Base-by-base conservation (phyloP, 2,113 vertebrate genomes). In the Synodontis membranacea region DNA sequence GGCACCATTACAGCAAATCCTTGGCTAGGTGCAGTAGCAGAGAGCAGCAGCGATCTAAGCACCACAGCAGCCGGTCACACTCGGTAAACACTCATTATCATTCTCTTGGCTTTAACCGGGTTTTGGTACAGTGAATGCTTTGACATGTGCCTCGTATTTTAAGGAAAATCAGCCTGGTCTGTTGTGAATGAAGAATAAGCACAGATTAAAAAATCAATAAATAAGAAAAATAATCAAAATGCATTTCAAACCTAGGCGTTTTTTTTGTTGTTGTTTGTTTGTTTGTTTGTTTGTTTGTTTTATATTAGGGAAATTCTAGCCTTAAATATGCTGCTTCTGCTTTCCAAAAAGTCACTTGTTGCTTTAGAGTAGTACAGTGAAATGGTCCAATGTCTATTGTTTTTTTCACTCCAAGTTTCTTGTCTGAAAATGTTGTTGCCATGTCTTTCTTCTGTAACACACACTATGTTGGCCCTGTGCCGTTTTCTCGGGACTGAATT, bases 381-480 rank as follows among this genome's bases (percentile, higher is more conserved):
- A 82, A 83, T 75, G 62, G 70, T 72, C n/a, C 54, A 52, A 25
- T 86, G 34, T 82, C 1, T 62, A 17, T 37, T 70, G 58, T 44
- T 72, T 79, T 80, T 66, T 89, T 75, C n/a, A 70, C 44, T 78
- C 76, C 56, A 89, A 96, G 94, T 95, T 94, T 95, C 93, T 95
- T 96, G 94, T 96, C 96, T 97, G 96, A 97, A 97, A 96, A 96
- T 96, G 93, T 97, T 86, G 96, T 96, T 96, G 96, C 96, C 96
- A 96, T 97, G 96, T 97, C 95, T 97, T 96, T 97, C 94, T 96
- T 93, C 95, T 96, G 96, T 96, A 96, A 97, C 96, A 96, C 96
- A 96, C 96, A 96, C 96, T 96, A 91, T 92, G 96, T 96, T 88
- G 91, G 96, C 96, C 96, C 96, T 96, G 95, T 96, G 96, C 96